Percentiles rank a stretch among this genome's conserved stretches.
Evolutionary conservation across 2,113 vertebrate genomes (phyloP).

Genomic region (Paratilapia polleni): DNA sequence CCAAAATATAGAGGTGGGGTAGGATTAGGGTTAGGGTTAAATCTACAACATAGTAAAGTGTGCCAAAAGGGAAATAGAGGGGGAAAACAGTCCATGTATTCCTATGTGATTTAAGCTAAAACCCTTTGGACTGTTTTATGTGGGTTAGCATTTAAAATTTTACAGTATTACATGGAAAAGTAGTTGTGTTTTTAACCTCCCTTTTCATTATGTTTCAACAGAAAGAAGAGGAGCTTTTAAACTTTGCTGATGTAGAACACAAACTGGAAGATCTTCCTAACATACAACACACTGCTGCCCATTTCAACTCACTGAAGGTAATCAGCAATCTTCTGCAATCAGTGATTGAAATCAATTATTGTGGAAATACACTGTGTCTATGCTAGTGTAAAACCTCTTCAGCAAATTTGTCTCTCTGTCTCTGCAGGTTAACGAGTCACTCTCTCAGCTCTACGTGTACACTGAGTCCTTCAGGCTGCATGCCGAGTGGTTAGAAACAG

Average conservation of each 20-base stretch:
- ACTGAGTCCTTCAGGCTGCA: constrained; percentile 58
- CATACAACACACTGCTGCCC: not conserved
- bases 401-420: not conserved
- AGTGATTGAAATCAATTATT: not conserved
- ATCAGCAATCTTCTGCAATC: not conserved
- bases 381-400: rapidly evolving
- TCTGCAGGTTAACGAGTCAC: constrained; percentile 61
- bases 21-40: too few relatives aligned
- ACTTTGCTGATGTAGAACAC: not conserved
- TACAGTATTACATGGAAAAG: not conserved
- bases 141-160: too few relatives aligned
- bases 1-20: too few relatives aligned
- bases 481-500: constrained; percentile 62
- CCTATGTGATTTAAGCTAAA: rapidly evolving
- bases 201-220: not conserved
- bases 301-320: constrained; percentile 38
- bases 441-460: constrained; percentile 46
- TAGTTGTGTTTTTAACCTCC: not conserved
- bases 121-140: not conserved
- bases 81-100: not conserved
- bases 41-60: not conserved
- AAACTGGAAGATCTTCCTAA: constrained; percentile 48
- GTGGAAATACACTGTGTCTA: not conserved
- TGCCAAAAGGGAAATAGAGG: not conserved
- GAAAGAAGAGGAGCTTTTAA: not conserved